Percentiles rank a stretch among this genome's conserved stretches.
Conservation (phyloP, 2,113 vertebrate species). For the Puntigrus tetrazona region DNA sequence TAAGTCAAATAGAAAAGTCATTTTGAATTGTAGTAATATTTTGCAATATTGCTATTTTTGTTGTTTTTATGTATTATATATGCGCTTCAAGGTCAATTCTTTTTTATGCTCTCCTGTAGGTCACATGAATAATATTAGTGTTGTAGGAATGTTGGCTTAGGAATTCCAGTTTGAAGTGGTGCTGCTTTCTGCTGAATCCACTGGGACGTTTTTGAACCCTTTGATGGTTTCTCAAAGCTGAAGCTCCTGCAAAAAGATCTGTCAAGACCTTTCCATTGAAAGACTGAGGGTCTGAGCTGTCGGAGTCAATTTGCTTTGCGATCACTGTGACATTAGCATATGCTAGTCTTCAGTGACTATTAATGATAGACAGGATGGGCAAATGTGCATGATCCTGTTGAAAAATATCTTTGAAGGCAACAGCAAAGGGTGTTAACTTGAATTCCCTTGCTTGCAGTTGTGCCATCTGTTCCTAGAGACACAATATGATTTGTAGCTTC, state of each 20-base stretch:
- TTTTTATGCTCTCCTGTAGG: not conserved
- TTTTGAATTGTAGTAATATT: not conserved
- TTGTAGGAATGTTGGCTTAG: not conserved
- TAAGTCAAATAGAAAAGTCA: not conserved
- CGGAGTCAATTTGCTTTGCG: not conserved
- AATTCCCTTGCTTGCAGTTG: not conserved
- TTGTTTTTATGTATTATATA: too few relatives aligned
- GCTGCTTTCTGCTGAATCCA: not conserved
- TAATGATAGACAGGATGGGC: not conserved
- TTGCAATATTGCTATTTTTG: not conserved
- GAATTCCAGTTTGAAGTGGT: conserved; percentile 5
- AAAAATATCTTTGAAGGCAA: not conserved
- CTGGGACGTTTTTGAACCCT: not conserved
- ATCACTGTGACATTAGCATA: not conserved
- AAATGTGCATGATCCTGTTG: not conserved
- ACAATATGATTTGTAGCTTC: not conserved
- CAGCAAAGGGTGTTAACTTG: not conserved
- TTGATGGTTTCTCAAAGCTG: conserved; percentile 17
- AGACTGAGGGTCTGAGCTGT: conserved; percentile 3
- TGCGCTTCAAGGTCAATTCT: not conserved
- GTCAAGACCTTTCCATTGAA: not conserved
- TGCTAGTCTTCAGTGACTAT: not conserved
- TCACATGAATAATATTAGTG: conserved; percentile 10
- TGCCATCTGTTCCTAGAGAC: not conserved
- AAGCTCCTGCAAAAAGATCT: not conserved